Percentiles rank a stretch among this genome's conserved stretches.
phyloP scores from a whole-genome alignment of 2,797 vertebrate genomes.

The Tachyglossus aculeatus region DNA sequence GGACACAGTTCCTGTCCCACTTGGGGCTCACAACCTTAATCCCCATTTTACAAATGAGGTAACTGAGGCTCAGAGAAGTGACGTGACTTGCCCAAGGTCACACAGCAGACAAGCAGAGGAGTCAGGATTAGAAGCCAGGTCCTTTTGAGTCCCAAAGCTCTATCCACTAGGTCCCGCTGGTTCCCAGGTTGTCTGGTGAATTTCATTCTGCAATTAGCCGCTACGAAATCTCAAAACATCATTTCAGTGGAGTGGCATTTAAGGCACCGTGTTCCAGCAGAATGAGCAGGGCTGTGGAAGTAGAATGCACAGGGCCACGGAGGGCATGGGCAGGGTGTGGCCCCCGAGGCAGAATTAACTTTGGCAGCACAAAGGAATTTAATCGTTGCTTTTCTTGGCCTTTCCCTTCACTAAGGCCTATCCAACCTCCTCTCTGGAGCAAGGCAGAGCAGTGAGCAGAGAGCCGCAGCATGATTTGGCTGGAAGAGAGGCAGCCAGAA shows the following conservation, averaged over 20 bases:
- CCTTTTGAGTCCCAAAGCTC: neutral
- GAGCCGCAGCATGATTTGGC: no score
- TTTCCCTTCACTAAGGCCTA: no score
- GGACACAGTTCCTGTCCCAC: no score
- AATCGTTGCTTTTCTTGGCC: no score
- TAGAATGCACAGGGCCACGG: slow-evolving; percentile 35
- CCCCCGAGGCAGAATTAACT: slow-evolving; percentile 47
- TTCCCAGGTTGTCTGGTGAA: no score
- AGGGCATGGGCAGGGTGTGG: slow-evolving; percentile 12
- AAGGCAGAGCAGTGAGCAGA: no score
- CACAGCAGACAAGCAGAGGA: no score
- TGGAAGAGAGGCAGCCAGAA: no score
- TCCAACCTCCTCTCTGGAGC: no score
- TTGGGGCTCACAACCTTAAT: no score
- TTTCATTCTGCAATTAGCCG: no score
- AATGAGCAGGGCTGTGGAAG: slow-evolving; percentile 33
- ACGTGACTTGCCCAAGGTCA: neutral
- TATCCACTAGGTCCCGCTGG: neutral
- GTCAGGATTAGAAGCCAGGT: neutral
- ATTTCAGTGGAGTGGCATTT: slow-evolving; percentile 43
- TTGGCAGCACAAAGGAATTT: slow-evolving; percentile 33
- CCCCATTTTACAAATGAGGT: neutral
- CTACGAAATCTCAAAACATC: slow-evolving; percentile 30
- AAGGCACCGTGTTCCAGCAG: slow-evolving; percentile 33
- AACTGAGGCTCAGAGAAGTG: neutral